Evolutionary conservation across 2,888 invertebrate genomes (phyloP), one percentile per base, ranked within the genome.

Genomic region (Clitarchus hookeri): DNA sequence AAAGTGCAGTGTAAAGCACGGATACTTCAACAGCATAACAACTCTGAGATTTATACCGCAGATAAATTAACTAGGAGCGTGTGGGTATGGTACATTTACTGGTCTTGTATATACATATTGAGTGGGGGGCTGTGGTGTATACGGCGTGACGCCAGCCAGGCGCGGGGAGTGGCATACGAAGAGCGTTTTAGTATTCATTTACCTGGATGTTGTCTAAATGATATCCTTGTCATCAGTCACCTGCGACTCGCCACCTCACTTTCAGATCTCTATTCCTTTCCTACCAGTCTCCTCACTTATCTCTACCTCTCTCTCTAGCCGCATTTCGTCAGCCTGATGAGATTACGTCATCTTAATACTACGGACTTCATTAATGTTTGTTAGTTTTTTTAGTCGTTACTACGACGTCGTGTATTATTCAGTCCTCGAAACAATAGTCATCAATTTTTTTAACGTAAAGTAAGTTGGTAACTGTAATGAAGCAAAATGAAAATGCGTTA

Each of bases 1-100:
- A 85, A 85, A 86, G 85, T 84, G 87, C 86, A 84, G 86, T 87
- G 87, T 85, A 87, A 86, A 87, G 87, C 85, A 78, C 78, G 87
- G 48, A 85, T 83, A 86, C 87, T 84, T 86, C 86, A 87, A 84
- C 86, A 77, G 83, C 86, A 86, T 87, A 87, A 86, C 87, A 85
- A 87, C 85, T 85, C 84, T 83, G 78, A 86, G 86, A 86, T 86
- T 85, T 83, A 85, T 85, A 83, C 82, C 65, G 65, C 26, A 83
- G 86, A 86, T 86, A 86, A 85, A 86, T 86, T 85, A 85, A 36
- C 27, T 44, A 36, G 19, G 27, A 82, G 27, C 36, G 27, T 36
- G 44, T 36, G 82, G 16, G 36, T n/a, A 82, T 23, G 82, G 82
- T 26, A 3, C 23, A 79, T 79, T n/a, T n/a, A 8, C 44, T 23